Evolutionary conservation across 2,888 invertebrate species (phyloP).

Genomic region (Metalampra italica): DNA sequence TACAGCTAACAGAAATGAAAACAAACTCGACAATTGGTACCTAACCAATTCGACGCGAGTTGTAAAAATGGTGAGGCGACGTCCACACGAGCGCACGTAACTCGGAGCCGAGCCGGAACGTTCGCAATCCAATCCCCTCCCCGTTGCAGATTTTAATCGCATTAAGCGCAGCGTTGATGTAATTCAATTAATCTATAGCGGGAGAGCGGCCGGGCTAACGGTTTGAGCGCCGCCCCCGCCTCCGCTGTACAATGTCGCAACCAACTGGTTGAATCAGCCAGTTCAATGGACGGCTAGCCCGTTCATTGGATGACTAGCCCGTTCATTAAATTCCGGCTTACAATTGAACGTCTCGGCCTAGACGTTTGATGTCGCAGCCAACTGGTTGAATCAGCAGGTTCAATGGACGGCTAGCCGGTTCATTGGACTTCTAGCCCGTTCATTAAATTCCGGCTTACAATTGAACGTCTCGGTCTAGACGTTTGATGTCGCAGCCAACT

Average conservation of each 20-base stretch:
- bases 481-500: no score
- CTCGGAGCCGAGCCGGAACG: neutral
- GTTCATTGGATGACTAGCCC: no score
- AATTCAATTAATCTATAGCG: constrained; percentile 58
- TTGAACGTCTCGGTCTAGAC: no score
- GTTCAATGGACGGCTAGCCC: no score
- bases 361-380: no score
- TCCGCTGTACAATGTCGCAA: neutral
- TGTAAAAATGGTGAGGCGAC: constrained; percentile 30
- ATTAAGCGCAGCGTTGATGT: constrained; percentile 52
- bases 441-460: no score
- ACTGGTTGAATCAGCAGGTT: no score
- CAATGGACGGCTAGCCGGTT: no score
- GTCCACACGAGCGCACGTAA: constrained; percentile 17
- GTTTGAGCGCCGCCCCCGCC: neutral
- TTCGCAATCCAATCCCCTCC: constrained; percentile 33
- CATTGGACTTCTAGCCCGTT: no score
- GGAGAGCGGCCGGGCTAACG: constrained; percentile 3
- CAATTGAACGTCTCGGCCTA: no score
- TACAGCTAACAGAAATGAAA: neutral
- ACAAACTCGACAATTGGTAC: constrained; percentile 3
- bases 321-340: no score
- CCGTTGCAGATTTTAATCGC: constrained; percentile 52
- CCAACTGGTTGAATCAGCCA: no score
- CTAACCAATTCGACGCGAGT: constrained; percentile 27